These are phyloP conservation scores for Colossoma macropomum DNA, from an alignment of 2,113 vertebrate species.

Conservation along the genomic window DNA sequence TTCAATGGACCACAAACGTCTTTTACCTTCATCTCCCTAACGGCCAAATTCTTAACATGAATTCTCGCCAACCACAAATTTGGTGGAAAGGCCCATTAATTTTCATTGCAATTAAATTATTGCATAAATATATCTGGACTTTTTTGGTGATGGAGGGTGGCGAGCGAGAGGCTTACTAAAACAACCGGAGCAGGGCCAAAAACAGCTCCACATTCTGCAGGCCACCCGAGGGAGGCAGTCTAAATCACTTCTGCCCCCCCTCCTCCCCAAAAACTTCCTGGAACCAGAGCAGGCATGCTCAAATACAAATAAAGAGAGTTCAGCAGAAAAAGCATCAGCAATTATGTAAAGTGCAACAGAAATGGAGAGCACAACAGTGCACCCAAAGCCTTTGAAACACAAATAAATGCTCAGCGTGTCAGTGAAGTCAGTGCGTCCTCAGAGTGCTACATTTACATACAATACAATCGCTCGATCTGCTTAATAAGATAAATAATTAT, in stretches of 20 bases:
- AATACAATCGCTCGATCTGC: background rate
- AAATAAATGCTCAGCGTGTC: background rate
- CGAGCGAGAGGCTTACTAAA: slow-evolving; percentile 34
- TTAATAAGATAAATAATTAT: background rate
- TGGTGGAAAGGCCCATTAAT: slow-evolving; percentile 34
- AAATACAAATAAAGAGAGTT: slow-evolving; percentile 68
- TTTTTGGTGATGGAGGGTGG: slow-evolving; percentile 14
- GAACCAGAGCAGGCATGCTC: slow-evolving; percentile 60
- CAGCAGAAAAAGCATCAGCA: slow-evolving; percentile 51
- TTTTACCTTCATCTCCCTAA: slow-evolving; percentile 25
- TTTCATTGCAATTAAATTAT: slow-evolving; percentile 47
- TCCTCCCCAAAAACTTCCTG: slow-evolving; percentile 65
- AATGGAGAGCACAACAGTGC: slow-evolving; percentile 45
- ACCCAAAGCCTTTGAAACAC: background rate
- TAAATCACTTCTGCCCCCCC: slow-evolving; percentile 59
- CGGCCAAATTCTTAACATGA: slow-evolving; percentile 18
- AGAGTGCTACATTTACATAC: background rate
- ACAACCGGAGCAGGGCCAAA: slow-evolving; percentile 57
- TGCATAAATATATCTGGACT: slow-evolving; percentile 30
- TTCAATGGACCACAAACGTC: slow-evolving; percentile 23
- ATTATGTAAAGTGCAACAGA: slow-evolving; percentile 39
- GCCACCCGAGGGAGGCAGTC: slow-evolving; percentile 64
- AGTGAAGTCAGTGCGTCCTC: background rate
- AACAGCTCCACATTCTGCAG: slow-evolving; percentile 58
- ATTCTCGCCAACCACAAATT: slow-evolving; percentile 30